phyloP scores from a whole-genome alignment of 2,113 vertebrate genomes.

The Tragelaphus buxtoni region DNA sequence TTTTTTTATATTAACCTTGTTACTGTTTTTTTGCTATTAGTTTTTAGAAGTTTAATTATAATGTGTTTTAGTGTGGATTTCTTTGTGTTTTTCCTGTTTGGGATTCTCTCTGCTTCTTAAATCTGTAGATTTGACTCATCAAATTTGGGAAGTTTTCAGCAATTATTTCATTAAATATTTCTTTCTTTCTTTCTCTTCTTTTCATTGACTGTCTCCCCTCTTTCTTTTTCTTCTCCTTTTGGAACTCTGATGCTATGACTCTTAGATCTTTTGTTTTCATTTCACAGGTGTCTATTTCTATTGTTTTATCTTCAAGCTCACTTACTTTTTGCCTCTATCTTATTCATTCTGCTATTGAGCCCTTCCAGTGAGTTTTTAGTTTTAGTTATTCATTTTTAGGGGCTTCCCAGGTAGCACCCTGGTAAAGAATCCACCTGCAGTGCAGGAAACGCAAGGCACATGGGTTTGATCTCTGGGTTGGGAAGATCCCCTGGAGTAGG shows the following conservation, averaged over 20 bases:
- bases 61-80: not conserved
- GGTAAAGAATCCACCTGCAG: not conserved
- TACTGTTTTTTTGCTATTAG: not conserved
- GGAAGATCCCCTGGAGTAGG: not conserved
- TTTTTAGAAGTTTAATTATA: not conserved
- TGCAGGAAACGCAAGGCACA: not conserved
- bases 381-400: not conserved
- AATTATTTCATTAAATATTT: not conserved
- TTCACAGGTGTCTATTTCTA: not conserved
- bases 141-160: not conserved
- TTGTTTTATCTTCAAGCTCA: not conserved
- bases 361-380: not conserved
- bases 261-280: not conserved
- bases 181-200: not conserved
- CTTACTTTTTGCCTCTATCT: not conserved
- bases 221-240: not conserved
- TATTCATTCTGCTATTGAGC: not conserved
- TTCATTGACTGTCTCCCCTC: not conserved
- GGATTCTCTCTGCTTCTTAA: not conserved
- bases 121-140: not conserved
- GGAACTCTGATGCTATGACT: not conserved
- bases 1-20: not conserved
- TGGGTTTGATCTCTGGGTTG: not conserved
- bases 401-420: not conserved
- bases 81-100: not conserved